Conservation (phyloP, 30 jellyfish, hydroid and myxozoan species). For the Cassiopea andromeda region DNA sequence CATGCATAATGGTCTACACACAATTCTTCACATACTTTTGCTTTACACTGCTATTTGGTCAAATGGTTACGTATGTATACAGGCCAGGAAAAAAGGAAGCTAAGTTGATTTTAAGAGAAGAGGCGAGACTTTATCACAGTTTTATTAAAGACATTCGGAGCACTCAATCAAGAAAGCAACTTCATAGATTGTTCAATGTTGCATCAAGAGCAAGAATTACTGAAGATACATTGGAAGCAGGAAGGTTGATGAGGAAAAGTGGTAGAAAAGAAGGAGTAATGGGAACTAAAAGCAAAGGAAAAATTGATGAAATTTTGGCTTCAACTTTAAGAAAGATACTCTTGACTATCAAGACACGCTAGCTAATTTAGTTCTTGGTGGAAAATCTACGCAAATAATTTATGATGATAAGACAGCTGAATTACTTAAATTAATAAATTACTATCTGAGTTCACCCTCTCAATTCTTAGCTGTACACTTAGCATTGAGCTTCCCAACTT, state of each 20-base stretch:
- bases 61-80: constrained; percentile 18
- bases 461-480: too few relatives aligned
- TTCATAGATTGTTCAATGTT: background rate
- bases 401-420: too few relatives aligned
- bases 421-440: too few relatives aligned
- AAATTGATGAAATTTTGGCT: background rate
- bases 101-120: background rate
- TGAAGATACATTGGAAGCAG: background rate
- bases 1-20: background rate
- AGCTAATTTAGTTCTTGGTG: too few relatives aligned
- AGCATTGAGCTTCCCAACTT: too few relatives aligned
- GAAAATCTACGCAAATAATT: too few relatives aligned
- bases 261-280: background rate
- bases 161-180: background rate
- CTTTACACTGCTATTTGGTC: constrained; percentile 3
- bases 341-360: too few relatives aligned
- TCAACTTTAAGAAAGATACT: background rate
- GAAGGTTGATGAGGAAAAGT: background rate
- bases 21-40: background rate
- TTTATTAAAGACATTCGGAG: background rate
- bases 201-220: background rate
- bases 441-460: too few relatives aligned
- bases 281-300: background rate
- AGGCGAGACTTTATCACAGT: background rate
- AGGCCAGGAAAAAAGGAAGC: constrained; percentile 44